Base-by-base conservation (phyloP, 53 echinoderm and acorn worm species). In the Paracentrotus lividus region DNA sequence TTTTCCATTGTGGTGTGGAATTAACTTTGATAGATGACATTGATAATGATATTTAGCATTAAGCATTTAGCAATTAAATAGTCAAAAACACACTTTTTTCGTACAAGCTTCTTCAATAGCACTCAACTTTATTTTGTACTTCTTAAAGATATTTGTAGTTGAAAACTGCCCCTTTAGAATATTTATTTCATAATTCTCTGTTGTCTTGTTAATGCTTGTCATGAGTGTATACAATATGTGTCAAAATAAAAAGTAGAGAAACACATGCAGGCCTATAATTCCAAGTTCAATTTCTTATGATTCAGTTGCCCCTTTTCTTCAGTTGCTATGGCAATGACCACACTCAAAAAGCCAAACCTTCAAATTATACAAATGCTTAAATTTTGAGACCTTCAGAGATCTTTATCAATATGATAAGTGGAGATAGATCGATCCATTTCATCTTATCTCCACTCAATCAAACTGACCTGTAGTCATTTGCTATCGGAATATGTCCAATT, bases 401-500 rank as follows among this genome's bases (percentile, higher is more conserved):
- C 40, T 5, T 5, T 72, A 72, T 72, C 72, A 38, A 38, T 40
- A 38, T 72, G 31, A 64, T 29, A 0, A 34, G 72, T 72, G 72
- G 40, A 38, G 72, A 72, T 38, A 72, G 72, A 72, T 72, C 72
- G 36, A 38, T 72, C 40, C 72, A 72, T 72, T 72, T 72, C 20
- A 72, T 40, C 40, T 65, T 20, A 72, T 72, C 36, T 38, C 40
- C 0, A 0, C 40, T 72, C 72, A 72, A 72, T 72, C 72, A 72
- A 21, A 72, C 20, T 38, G 40, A 72, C 72, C 72, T 72, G 36
- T 72, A 72, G 21, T 4, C 5, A 72, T 72, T 64, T 64, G 64
- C 26, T 12, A 64, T 29, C 8, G 64, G 64, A 29, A 64, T 8
- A 64, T 31, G 36, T 38, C 72, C 20, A 72, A 72, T 32, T 57